These are phyloP conservation scores for Psittacula derbiana DNA, from an alignment of 2,797 vertebrate genomes.

Conservation along the genomic window DNA sequence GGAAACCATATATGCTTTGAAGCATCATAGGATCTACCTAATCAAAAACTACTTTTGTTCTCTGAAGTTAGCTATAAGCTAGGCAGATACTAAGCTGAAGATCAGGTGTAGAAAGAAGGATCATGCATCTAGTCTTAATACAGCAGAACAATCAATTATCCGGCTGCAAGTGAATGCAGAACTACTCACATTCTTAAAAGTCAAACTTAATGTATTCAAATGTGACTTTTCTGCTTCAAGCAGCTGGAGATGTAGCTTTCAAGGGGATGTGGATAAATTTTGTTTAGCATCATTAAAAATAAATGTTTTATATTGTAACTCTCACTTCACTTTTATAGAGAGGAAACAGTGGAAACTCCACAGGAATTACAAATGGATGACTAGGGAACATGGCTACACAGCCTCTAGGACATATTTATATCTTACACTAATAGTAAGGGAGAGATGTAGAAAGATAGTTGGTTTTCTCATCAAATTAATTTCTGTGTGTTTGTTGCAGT, in stretches of 20 bases:
- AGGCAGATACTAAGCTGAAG: not conserved
- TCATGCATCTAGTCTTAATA: not conserved
- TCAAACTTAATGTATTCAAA: slow-evolving; percentile 21
- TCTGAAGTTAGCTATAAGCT: not conserved
- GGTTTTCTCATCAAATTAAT: not conserved
- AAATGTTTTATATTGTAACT: not conserved
- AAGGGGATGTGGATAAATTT: not conserved
- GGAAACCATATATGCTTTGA: not conserved
- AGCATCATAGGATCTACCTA: not conserved
- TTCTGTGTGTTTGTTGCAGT: not conserved
- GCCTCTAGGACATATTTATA: not conserved
- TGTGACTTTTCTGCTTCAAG: slow-evolving; percentile 17
- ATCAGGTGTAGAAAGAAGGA: not conserved
- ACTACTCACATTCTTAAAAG: not conserved
- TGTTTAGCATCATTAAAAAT: slow-evolving; percentile 47
- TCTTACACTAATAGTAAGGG: not conserved
- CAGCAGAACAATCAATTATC: not conserved
- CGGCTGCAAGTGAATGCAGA: not conserved
- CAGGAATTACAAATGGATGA: not conserved
- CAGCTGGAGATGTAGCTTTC: not conserved
- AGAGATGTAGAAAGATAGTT: not conserved
- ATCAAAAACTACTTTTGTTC: not conserved
- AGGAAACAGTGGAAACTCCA: not conserved
- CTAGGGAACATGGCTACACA: not conserved
- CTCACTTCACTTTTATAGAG: not conserved